Evolutionary conservation across 2,113 vertebrate genomes (phyloP).

Genomic region (Perccottus glenii): DNA sequence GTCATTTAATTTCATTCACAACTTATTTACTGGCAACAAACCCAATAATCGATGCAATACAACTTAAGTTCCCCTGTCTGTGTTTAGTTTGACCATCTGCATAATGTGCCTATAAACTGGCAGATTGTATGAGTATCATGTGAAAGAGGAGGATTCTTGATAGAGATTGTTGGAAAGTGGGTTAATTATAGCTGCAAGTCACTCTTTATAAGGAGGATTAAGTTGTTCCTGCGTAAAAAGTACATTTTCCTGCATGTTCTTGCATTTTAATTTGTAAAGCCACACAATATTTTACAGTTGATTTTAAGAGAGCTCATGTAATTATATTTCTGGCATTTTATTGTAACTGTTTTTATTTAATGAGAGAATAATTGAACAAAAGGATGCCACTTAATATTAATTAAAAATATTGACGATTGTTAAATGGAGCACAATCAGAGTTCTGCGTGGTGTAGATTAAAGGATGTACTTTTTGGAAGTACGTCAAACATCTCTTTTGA

Average conservation of each 20-base stretch:
- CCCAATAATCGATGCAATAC: neutral
- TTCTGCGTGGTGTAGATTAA: too few species aligned
- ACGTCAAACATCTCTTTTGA: too few species aligned
- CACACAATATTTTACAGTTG: neutral
- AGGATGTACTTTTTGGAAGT: too few species aligned
- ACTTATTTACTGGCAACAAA: neutral
- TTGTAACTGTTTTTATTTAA: neutral
- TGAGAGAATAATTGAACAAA: too few species aligned
- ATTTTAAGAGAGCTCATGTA: conserved; percentile 11
- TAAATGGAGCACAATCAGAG: too few species aligned
- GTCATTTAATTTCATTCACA: neutral
- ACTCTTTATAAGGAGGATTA: conserved; percentile 6
- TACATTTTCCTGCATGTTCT: neutral
- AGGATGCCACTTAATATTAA: too few species aligned
- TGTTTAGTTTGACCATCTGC: neutral
- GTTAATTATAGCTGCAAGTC: conserved; percentile 41
- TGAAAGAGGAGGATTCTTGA: conserved; percentile 22
- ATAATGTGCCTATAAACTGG: neutral
- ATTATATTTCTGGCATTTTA: neutral
- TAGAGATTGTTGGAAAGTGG: conserved; percentile 12
- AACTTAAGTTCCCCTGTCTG: neutral
- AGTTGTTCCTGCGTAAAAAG: conserved; percentile 3
- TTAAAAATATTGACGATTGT: too few species aligned
- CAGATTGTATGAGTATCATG: neutral
- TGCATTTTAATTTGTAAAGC: conserved; percentile 12